Evolutionary conservation across 92 coral and sea anemone genomes (phyloP), one percentile per base, ranked within the genome.

Genomic region (Meandrina meandrites): DNA sequence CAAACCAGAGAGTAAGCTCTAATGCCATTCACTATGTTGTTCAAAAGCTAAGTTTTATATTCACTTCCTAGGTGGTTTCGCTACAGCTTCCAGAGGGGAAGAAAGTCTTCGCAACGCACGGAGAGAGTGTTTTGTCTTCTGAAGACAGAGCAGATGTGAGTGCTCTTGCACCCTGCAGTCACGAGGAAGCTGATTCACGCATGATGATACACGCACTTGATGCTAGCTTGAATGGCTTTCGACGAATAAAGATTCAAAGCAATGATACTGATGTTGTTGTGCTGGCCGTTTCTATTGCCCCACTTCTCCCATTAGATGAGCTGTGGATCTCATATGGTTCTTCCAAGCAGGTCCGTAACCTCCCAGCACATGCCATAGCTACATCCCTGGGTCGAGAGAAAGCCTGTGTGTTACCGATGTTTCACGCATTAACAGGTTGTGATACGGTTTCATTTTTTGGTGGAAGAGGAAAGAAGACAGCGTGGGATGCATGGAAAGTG

Each of bases 371-470:
- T 22, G 8, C 45, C 57, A 91, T 87, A 19, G 90, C 84, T 19
- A 57, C 86, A 28, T 45, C 85, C 30, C 72, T 92, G 28, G 77
- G 77, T 37, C 77, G 28, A 54, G 90, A 86, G n/a, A 58, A 78
- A 81, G 88, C 94, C 28, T 5, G n/a, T 14, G 76, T 66, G 24
- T 28, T 86, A 71, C 93, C 91, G 19, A n/a, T 91, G 70, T 91
- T 91, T 68, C 92, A 83, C 70, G 91, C 91, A 31, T 22, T 90
- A 27, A 90, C 93, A 28, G 93, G 93, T 12, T 90, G 90, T 32
- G 93, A 90, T 74, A 91, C 88, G 18, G 93, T 91, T 24, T 87
- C 93, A 68, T 87, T 91, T 69, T 91, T 88, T 76, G 37, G 90
- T n/a, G 94, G 92, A 13, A 73, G 90, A n/a, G 88, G 94, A n/a